These are phyloP conservation scores for Elysia crispata DNA, from an alignment of 2,888 invertebrate species.

Conservation along the genomic window DNA sequence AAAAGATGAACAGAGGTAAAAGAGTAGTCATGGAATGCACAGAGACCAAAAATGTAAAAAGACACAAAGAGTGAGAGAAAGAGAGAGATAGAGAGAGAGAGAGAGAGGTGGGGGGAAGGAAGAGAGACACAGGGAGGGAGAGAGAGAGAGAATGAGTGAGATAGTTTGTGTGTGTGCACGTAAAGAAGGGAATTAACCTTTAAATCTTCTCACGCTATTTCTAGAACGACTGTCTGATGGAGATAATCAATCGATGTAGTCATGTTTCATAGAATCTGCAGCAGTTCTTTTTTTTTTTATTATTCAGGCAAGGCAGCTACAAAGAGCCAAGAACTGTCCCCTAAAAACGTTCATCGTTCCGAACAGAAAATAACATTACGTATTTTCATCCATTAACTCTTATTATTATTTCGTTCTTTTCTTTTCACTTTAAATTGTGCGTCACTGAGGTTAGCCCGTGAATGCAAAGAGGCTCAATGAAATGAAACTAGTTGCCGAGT, in stretches of 20 bases:
- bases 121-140: background rate
- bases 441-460: too few relatives aligned
- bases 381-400: too few relatives aligned
- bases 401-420: too few relatives aligned
- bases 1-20: background rate
- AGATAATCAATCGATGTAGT: background rate
- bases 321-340: too few relatives aligned
- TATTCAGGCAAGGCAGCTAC: too few relatives aligned
- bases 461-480: too few relatives aligned
- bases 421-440: too few relatives aligned
- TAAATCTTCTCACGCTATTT: background rate
- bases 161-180: background rate
- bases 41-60: background rate
- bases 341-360: too few relatives aligned
- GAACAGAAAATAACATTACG: too few relatives aligned
- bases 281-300: background rate
- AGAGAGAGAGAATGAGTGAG: background rate
- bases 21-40: background rate
- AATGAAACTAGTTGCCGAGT: too few relatives aligned
- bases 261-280: background rate
- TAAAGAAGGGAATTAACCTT: background rate
- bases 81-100: slow-evolving; percentile 2
- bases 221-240: background rate
- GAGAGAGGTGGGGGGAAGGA: background rate
- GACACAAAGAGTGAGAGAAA: background rate